Base-by-base conservation (phyloP, 1,140 invertebrate genomes). In the Teleopsis dalmanni region DNA sequence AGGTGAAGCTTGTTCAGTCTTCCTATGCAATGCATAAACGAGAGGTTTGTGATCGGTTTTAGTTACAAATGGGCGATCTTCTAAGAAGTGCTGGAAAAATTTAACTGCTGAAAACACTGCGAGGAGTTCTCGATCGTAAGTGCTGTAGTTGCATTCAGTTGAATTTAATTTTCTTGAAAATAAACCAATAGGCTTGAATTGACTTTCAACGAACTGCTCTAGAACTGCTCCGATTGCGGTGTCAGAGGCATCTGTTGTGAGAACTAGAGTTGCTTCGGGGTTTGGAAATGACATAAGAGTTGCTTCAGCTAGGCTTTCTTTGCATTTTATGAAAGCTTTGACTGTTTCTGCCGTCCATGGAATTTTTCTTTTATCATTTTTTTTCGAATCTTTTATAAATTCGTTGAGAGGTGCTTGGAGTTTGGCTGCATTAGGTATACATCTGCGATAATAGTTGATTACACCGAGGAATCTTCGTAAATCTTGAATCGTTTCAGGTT, bases 41-140 rank as follows among this genome's bases (percentile, higher is more conserved):
- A 74, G 53, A 3, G 72, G 70, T 49, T 71, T 72, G 33, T 74
- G 72, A 38, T 75, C 70, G 0, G 70, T 35, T n/a, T 49, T 66
- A 4, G 73, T 54, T 3, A 42, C 51, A 21, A 72, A 60, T 1
- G 43, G 19, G 22, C 57, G 36, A 8, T 56, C 62, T 54, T 72
- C 62, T 13, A 72, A 19, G 5, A 57, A 34, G n/a, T 46, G 21
- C 14, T 33, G 23, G 19, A 46, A 46, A 35, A 10, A 23, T 31
- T 46, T n/a, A n/a, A n/a, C n/a, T n/a, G n/a, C n/a, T n/a, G n/a
- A n/a, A n/a, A n/a, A n/a, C n/a, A n/a, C n/a, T n/a, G n/a, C n/a
- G n/a, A n/a, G n/a, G n/a, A n/a, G n/a, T n/a, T n/a, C n/a, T n/a
- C n/a, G n/a, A n/a, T n/a, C n/a, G n/a, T n/a, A n/a, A n/a, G n/a